phyloP scores from a whole-genome alignment of 2,888 invertebrate genomes.

The Perizoma flavofasciatum region DNA sequence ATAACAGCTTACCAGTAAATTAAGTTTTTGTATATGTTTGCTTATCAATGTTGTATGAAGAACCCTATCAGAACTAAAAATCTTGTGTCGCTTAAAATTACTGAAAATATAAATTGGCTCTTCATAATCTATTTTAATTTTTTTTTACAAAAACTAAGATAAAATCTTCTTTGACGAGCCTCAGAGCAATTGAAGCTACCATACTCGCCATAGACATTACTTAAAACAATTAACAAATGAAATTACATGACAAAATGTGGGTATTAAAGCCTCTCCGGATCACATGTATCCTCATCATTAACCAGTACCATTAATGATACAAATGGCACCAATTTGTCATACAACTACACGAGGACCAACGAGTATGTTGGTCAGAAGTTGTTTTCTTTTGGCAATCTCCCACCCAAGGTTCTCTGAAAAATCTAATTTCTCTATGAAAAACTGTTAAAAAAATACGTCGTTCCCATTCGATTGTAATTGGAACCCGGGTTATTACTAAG shows the following conservation, averaged over 20 bases:
- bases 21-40: slow-evolving; percentile 10
- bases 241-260: slow-evolving; percentile 49
- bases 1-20: slow-evolving; percentile 13
- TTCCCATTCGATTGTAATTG: too few relatives aligned
- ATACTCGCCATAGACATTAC: slow-evolving; percentile 18
- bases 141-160: background rate
- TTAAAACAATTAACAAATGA: background rate
- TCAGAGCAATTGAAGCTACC: slow-evolving; percentile 10
- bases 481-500: too few relatives aligned
- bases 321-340: too few relatives aligned
- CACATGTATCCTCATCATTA: too few relatives aligned
- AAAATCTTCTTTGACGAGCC: background rate
- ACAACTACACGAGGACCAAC: too few relatives aligned
- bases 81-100: slow-evolving; percentile 1
- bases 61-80: background rate
- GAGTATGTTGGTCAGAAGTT: too few relatives aligned
- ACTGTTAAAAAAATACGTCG: too few relatives aligned
- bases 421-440: too few relatives aligned
- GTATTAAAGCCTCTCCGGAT: slow-evolving; percentile 28
- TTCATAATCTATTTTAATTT: background rate
- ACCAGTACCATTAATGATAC: too few relatives aligned
- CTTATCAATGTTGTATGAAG: slow-evolving; percentile 24
- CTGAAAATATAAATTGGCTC: slow-evolving; percentile 4
- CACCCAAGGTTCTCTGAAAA: too few relatives aligned
- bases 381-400: too few relatives aligned